Percentiles rank a stretch among this genome's conserved stretches.
These are phyloP conservation scores for Tadarida brasiliensis DNA, from an alignment of 2,797 vertebrate species.

Conservation along the genomic window DNA sequence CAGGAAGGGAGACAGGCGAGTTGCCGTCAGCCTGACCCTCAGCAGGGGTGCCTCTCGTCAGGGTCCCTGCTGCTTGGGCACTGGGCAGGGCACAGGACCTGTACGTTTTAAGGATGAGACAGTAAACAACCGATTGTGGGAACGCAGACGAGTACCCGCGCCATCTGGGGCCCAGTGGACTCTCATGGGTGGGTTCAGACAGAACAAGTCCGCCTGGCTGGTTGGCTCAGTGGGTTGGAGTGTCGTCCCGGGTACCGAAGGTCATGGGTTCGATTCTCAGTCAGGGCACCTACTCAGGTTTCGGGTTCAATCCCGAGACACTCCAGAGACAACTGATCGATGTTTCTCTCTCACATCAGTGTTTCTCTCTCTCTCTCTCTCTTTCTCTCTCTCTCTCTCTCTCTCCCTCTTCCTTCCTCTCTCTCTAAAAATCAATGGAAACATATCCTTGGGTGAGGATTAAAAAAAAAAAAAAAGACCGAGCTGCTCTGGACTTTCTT, in stretches of 20 bases:
- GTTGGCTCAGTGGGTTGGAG: no score
- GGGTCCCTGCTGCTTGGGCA: neutral
- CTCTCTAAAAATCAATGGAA: neutral
- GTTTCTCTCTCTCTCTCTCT: no score
- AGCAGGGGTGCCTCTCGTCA: neutral
- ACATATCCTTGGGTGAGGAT: neutral
- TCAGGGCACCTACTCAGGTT: no score
- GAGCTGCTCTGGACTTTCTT: no score
- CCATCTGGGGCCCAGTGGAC: fast-evolving
- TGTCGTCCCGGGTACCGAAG: no score
- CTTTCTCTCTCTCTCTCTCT: neutral
- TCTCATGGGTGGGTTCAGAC: fast-evolving
- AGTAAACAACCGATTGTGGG: fast-evolving
- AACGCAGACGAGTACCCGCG: fast-evolving
- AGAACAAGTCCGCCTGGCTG: no score
- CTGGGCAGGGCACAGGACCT: fast-evolving
- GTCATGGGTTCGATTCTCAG: no score
- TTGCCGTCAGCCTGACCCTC: neutral
- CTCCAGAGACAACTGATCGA: no score
- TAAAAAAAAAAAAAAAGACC: neutral
- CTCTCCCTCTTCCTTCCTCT: neutral
- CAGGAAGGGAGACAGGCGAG: neutral
- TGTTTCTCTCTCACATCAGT: no score
- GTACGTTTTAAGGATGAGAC: fast-evolving
- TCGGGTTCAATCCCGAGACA: no score